A percentile compares a stretch with the other conserved stretches of the same genome.
Conservation (phyloP, 37 sponge, comb jelly and placozoan species). For the Diacarnus erythraeanus region DNA sequence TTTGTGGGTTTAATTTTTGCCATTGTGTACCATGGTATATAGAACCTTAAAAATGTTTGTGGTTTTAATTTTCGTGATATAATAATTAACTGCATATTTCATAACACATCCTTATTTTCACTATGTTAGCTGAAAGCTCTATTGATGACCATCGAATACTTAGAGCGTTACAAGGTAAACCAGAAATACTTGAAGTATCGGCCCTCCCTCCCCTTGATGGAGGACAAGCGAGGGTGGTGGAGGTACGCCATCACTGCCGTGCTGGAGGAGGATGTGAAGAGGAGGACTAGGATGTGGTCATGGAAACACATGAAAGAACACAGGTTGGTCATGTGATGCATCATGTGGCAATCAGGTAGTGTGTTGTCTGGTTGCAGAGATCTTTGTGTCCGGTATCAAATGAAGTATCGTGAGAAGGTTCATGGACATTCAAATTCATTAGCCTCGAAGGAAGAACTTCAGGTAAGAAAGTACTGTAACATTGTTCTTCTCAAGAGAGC, state of each 20-base stretch:
- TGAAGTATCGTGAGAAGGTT: conserved; percentile 66
- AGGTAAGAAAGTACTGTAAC: conserved; percentile 49
- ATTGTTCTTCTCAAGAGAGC: too few species aligned
- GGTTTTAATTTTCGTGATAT: too few species aligned
- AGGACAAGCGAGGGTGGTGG: conserved; percentile 69
- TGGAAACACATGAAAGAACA: conserved; percentile 79
- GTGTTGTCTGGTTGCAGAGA: conserved; percentile 28
- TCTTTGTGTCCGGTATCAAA: conserved; percentile 27
- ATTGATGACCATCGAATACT: conserved; percentile 42
- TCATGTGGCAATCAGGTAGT: background rate
- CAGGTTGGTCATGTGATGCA: conserved; percentile 43
- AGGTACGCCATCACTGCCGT: conserved; percentile 71
- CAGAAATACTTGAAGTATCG: conserved; percentile 66
- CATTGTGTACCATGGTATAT: too few species aligned
- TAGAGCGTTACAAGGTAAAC: conserved; percentile 38
- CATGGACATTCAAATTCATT: conserved; percentile 41
- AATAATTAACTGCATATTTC: too few species aligned
- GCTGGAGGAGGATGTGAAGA: conserved; percentile 67
- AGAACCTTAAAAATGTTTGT: too few species aligned
- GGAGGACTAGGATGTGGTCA: conserved; percentile 62
- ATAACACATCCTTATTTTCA: too few species aligned
- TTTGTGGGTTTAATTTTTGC: background rate
- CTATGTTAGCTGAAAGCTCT: conserved; percentile 60
- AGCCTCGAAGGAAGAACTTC: conserved; percentile 52
- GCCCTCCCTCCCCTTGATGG: conserved; percentile 4